Percentiles rank a stretch among this genome's conserved stretches.
Conservation (phyloP, 2,113 vertebrate species). For the Peromyscus maniculatus region DNA sequence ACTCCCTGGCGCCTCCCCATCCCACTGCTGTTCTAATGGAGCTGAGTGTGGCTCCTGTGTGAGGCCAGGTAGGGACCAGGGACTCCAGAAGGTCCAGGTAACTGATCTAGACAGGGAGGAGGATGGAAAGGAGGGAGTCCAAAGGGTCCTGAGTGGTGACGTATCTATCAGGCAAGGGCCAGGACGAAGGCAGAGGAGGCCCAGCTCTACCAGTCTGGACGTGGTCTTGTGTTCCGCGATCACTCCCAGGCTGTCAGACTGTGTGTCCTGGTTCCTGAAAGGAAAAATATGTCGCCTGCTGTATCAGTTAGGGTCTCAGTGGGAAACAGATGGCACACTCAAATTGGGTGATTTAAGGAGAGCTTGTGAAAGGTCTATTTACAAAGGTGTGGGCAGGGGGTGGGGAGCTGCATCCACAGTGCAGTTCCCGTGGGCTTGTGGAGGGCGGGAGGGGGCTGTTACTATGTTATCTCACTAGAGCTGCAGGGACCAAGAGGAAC, state of each 20-base stretch:
- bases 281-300: slow-evolving; percentile 66
- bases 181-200: background rate
- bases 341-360: slow-evolving; percentile 39
- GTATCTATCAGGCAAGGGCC: background rate
- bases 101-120: background rate
- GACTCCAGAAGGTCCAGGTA: background rate
- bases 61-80: background rate
- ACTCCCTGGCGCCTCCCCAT: background rate
- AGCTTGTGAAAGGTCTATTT: slow-evolving; percentile 57
- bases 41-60: background rate
- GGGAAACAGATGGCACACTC: slow-evolving; percentile 72
- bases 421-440: background rate
- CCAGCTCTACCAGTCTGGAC: rapidly evolving
- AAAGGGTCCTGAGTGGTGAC: rapidly evolving
- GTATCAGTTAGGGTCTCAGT: slow-evolving; percentile 59
- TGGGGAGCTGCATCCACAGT: background rate
- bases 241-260: background rate
- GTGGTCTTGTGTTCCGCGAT: background rate
- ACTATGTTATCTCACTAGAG: background rate
- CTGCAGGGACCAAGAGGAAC: background rate
- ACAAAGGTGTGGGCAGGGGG: slow-evolving; percentile 40
- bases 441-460: too few relatives aligned
- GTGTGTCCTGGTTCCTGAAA: slow-evolving; percentile 43
- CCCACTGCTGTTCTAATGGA: background rate
- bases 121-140: background rate